Base-by-base conservation (phyloP, 2,797 vertebrate genomes). In the Mycteria americana region DNA sequence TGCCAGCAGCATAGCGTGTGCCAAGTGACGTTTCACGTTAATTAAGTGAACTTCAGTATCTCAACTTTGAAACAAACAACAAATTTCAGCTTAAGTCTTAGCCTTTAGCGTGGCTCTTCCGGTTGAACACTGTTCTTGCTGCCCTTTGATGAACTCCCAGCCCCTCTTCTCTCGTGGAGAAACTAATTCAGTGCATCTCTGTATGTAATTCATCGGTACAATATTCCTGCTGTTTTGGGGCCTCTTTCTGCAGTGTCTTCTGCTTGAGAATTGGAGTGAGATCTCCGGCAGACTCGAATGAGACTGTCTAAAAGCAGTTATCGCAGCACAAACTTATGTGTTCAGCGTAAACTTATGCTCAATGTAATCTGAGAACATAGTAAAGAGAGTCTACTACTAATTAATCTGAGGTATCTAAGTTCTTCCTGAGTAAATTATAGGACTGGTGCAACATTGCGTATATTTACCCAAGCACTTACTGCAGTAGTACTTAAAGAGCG, bases 1-100 rank as follows among this genome's bases (percentile, higher is more conserved):
- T n/a, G 12, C 30, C 41, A 2, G 12, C 18, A 9, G 15, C 13
- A 9, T 6, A 10, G 30, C 0, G 0, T 18, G 4, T 25, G 15
- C 31, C 8, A 2, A 30, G 9, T 10, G 18, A 10, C 10, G 3
- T 22, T 64, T 27, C 23, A 31, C 2, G 16, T 41, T 41, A 21
- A n/a, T 25, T 9, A 37, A 2, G 4, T 11, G 31, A n/a, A 6
- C 18, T 41, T 4, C 3, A 65, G 27, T 33, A 11, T 18, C 46
- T 43, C 31, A 41, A 2, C 35, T 67, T 33, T 3, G 6, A 45
- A 64, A 31, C 28, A 30, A 23, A 48, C 11, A 6, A 10, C 4
- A 24, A 17, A 4, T n/a, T 57, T 56, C 56, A 39, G 50, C 5
- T 27, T 13, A 10, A 16, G 9, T 6, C 7, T 25, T 43, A 17